These are phyloP conservation scores for Mythimna ferrago DNA, from an alignment of 2,888 invertebrate genomes.

Conservation along the genomic window DNA sequence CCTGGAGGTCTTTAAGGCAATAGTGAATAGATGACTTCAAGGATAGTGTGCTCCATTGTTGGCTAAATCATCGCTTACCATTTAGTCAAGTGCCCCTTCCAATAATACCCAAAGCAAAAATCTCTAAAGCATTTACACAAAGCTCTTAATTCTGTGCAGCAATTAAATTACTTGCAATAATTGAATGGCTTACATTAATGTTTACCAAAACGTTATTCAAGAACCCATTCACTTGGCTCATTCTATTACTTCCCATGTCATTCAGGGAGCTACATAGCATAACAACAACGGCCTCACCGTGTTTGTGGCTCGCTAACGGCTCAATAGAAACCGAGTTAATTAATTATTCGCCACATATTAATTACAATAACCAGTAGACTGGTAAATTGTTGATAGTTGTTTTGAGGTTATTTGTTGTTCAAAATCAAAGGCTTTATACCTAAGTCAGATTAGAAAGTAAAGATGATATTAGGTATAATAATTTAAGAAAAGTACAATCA, in stretches of 20 bases:
- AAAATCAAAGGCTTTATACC: slow-evolving; percentile 10
- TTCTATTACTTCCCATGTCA: slow-evolving; percentile 30
- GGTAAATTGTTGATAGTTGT: slow-evolving; percentile 48
- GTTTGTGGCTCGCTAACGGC: slow-evolving; percentile 23
- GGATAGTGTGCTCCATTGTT: too few species aligned
- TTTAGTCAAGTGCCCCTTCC: too few species aligned
- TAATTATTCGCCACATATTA: slow-evolving; percentile 58
- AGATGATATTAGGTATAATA: background rate
- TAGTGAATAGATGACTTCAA: too few species aligned
- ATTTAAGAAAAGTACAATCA: too few species aligned
- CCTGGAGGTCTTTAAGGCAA: too few species aligned
- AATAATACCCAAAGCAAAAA: too few species aligned
- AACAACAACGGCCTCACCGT: slow-evolving; percentile 23
- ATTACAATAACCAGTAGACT: slow-evolving; percentile 47
- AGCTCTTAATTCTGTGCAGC: background rate
- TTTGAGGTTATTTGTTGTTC: slow-evolving; percentile 39
- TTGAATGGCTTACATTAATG: background rate
- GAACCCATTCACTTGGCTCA: background rate
- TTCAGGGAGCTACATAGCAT: slow-evolving; percentile 17
- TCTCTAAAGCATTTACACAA: too few species aligned
- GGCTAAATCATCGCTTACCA: too few species aligned
- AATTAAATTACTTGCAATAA: background rate
- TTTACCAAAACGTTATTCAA: background rate
- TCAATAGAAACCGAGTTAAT: slow-evolving; percentile 42
- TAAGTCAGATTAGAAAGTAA: background rate